Evolutionary conservation across 2,113 vertebrate species (phyloP).

Genomic region (Mandrillus leucophaeus): DNA sequence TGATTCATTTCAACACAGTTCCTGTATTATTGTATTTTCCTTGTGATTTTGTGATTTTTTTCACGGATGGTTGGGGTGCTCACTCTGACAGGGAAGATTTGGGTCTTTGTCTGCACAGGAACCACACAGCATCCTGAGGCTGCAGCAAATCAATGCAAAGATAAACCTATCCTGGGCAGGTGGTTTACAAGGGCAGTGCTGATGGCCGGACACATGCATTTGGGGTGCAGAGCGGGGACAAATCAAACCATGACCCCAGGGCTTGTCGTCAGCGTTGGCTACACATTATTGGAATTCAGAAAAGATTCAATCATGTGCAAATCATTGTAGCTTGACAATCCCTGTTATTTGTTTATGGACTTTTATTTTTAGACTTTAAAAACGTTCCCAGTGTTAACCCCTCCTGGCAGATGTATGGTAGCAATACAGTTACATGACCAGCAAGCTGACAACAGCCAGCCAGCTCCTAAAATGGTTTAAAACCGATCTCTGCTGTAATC

Average conservation of each 20-base stretch:
- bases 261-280: neutral
- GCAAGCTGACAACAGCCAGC: neutral
- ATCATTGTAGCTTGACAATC: neutral
- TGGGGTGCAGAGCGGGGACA: neutral
- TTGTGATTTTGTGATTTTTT: slow-evolving; percentile 21
- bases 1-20: slow-evolving; percentile 24
- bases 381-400: neutral
- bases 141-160: neutral
- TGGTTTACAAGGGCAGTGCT: neutral
- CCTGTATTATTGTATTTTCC: neutral
- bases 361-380: slow-evolving; percentile 58
- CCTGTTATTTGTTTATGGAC: neutral
- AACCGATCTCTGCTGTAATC: neutral
- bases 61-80: neutral
- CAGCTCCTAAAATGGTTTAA: neutral
- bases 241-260: too few relatives aligned
- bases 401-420: neutral
- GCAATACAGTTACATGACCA: neutral
- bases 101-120: neutral
- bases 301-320: neutral
- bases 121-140: neutral
- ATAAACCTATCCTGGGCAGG: neutral
- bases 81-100: neutral
- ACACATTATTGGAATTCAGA: neutral
- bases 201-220: fast-evolving